Base-by-base conservation (phyloP, 2,888 invertebrate genomes). In the Notodonta ziczac region DNA sequence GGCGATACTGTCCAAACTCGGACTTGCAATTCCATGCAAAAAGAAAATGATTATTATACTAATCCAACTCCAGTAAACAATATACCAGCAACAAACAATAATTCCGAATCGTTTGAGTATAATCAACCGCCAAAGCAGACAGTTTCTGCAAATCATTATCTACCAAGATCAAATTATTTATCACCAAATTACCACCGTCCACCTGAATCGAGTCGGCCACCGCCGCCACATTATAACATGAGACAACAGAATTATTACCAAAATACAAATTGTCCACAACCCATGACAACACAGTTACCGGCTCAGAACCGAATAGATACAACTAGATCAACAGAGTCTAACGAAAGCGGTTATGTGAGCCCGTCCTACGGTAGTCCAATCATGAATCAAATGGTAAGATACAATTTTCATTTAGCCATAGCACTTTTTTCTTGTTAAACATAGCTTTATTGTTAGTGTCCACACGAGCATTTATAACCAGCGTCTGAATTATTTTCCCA, bases 271-370 rank as follows among this genome's bases (percentile, higher is more conserved):
- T 54, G 39, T 10, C 32, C 6, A 32, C 32, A 24, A 54, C n/a
- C 14, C n/a, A 54, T 39, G 13, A 32, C 9, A 14, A 54, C 35
- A 6, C 53, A 53, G 16, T 35, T 8, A 14, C 52, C 16, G 24
- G 6, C 32, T 8, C 52, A 54, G 50, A 42, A 24, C 51, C 16
- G 59, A 62, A 52, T 39, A 8, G 16, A 56, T 44, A 56, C 12
- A 56, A 44, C 44, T 0, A 74, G 78, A 68, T 81, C 81, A 42
- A 78, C 82, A 13, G 62, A 76, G 51, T 84, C 84, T 16, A 78
- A 75, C 58, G 83, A 84, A 48, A 84, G 83, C 66, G 84, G 83
- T 5, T 73, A 80, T 61, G 70, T 67, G 54, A 82, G 79, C 69
- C 84, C 84, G 39, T 48, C 67, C 16, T 64, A 66, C 13, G 52